Conservation (phyloP, 2,888 invertebrate genomes). For the Drosophila anceps region DNA sequence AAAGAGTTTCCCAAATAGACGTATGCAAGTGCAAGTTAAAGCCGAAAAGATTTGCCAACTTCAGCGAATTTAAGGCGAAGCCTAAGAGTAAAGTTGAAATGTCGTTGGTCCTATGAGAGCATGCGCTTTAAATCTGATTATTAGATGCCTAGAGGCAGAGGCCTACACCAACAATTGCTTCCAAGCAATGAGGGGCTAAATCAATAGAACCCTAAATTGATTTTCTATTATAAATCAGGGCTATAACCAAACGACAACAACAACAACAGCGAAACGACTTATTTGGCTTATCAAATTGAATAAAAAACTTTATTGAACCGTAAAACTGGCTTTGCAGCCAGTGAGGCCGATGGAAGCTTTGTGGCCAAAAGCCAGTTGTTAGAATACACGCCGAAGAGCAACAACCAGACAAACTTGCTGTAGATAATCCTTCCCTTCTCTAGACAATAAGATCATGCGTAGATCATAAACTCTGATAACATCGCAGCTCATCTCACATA, state of each 20-base stretch:
- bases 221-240: background rate
- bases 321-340: background rate
- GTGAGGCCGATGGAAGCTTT: background rate
- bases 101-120: background rate
- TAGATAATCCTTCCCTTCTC: background rate
- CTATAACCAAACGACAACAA: background rate
- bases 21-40: background rate
- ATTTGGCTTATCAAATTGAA: background rate
- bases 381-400: background rate
- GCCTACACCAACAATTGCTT: background rate
- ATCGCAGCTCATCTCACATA: too few species aligned
- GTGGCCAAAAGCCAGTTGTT: background rate
- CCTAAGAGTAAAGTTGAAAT: background rate
- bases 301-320: background rate
- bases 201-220: background rate
- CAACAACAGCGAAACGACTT: background rate
- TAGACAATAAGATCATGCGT: background rate
- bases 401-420: background rate
- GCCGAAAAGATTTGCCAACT: background rate
- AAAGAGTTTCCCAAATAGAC: constrained; percentile 1
- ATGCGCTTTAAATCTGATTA: background rate
- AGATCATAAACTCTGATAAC: too few species aligned
- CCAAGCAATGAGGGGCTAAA: background rate
- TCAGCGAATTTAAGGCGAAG: background rate
- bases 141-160: background rate